Evolutionary conservation across 2,888 invertebrate genomes (phyloP), one percentile per base, ranked within the genome.

Genomic region (Dryomyza anilis): DNA sequence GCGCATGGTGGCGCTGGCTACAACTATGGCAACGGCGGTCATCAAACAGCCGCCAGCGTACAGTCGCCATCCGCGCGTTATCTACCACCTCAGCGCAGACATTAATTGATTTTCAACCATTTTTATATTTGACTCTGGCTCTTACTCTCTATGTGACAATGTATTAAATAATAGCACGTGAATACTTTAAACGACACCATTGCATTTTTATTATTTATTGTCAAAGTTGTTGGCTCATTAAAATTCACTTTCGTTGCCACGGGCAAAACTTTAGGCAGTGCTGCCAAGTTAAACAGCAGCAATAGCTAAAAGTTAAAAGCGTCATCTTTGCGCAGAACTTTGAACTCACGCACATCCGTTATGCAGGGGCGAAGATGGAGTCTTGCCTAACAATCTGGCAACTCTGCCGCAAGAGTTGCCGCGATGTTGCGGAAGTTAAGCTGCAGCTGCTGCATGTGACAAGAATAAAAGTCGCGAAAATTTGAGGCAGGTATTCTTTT

Each of bases 61-160:
- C 70, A 69, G 7, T 65, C 74, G 4, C 76, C 81, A 1, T 68
- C 75, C 10, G 66, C 75, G 6, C 73, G 75, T 16, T 82, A 82
- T 65, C 67, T 81, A 60, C 81, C 81, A 3, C 80, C 81, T 10
- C 65, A 66, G 46, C 67, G 63, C 57, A 27, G 29, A n/a, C 27
- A 25, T 4, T 10, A n/a, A n/a, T n/a, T n/a, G n/a, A n/a, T n/a
- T n/a, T n/a, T n/a, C n/a, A n/a, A n/a, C n/a, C n/a, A n/a, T n/a
- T n/a, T n/a, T n/a, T n/a, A n/a, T n/a, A n/a, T n/a, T n/a, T n/a
- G n/a, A n/a, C n/a, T n/a, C n/a, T n/a, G n/a, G n/a, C n/a, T n/a
- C n/a, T n/a, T n/a, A n/a, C n/a, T n/a, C n/a, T n/a, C n/a, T n/a
- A n/a, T n/a, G n/a, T n/a, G n/a, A n/a, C n/a, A n/a, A n/a, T n/a